Conservation (phyloP, 2,113 vertebrate species). For the Carassius carassius region DNA sequence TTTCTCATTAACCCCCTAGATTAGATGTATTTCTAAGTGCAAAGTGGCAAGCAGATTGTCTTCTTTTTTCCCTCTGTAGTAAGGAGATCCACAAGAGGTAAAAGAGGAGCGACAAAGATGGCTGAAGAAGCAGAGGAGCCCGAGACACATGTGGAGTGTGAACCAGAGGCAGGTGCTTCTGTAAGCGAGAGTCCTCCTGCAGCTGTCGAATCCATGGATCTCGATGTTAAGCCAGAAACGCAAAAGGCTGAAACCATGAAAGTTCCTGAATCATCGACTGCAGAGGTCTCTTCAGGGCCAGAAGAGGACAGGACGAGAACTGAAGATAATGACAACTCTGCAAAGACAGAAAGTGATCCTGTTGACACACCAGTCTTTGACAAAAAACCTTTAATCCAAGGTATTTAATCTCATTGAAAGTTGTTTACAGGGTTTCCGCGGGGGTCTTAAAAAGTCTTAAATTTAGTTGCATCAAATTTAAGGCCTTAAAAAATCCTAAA, state of each 20-base stretch:
- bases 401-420: slow-evolving; percentile 22
- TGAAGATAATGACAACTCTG: not conserved
- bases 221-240: slow-evolving; percentile 1
- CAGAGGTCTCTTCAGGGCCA: not conserved
- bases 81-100: slow-evolving; percentile 50
- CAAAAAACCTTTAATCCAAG: slow-evolving; percentile 43
- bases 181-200: not conserved
- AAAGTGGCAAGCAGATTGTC: not conserved
- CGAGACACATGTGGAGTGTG: not conserved
- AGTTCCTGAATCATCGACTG: not conserved
- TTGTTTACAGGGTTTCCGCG: too few species aligned
- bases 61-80: slow-evolving; percentile 36
- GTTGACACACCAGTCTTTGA: not conserved
- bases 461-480: too few species aligned
- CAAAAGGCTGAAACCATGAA: not conserved
- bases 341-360: not conserved
- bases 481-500: too few species aligned
- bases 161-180: not conserved
- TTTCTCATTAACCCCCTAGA: not conserved
- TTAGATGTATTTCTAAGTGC: not conserved
- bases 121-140: slow-evolving; percentile 25
- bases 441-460: too few species aligned
- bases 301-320: not conserved
- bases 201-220: not conserved
- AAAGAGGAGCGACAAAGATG: not conserved